phyloP scores from a whole-genome alignment of 2,797 vertebrate genomes.

The Phyllotis vaccarum region DNA sequence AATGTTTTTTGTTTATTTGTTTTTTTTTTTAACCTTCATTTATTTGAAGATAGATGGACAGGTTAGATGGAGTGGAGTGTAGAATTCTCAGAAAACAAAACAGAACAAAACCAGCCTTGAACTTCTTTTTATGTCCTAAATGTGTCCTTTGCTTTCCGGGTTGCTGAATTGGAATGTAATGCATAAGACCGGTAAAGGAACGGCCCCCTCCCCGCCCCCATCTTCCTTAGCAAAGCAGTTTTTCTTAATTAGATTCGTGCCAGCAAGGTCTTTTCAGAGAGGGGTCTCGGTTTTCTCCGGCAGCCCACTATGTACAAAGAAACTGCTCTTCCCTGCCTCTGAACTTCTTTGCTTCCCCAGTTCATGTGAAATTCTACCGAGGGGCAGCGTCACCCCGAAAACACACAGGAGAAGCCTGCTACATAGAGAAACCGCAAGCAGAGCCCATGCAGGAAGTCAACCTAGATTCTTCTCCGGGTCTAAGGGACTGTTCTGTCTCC shows the following conservation, averaged over 20 bases:
- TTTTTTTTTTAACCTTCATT: not conserved
- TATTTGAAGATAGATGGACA: constrained; percentile 57
- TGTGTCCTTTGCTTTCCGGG: not conserved
- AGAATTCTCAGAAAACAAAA: not conserved
- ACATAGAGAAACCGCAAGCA: constrained; percentile 87
- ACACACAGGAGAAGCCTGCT: constrained; percentile 88
- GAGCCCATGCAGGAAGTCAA: constrained; percentile 85
- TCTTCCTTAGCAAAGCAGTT: constrained; percentile 42
- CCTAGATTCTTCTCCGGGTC: constrained; percentile 88
- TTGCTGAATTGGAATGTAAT: constrained; percentile 61
- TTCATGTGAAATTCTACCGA: constrained; percentile 83
- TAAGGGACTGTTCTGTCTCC: constrained; percentile 82
- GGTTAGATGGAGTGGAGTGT: not conserved
- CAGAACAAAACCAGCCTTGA: not conserved
- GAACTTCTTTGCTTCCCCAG: constrained; percentile 38
- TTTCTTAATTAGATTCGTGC: constrained; percentile 73
- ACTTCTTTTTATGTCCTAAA: constrained; percentile 35
- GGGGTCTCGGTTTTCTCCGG: constrained; percentile 60
- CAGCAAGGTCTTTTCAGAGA: constrained; percentile 55
- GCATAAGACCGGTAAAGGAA: constrained; percentile 55
- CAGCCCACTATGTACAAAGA: constrained; percentile 42
- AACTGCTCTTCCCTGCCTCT: not conserved
- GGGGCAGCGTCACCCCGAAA: constrained; percentile 84
- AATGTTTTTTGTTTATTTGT: not conserved
- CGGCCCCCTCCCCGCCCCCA: not conserved